These are phyloP conservation scores for Tarsius wallacei DNA, from an alignment of 2,797 vertebrate species.

Conservation along the genomic window DNA sequence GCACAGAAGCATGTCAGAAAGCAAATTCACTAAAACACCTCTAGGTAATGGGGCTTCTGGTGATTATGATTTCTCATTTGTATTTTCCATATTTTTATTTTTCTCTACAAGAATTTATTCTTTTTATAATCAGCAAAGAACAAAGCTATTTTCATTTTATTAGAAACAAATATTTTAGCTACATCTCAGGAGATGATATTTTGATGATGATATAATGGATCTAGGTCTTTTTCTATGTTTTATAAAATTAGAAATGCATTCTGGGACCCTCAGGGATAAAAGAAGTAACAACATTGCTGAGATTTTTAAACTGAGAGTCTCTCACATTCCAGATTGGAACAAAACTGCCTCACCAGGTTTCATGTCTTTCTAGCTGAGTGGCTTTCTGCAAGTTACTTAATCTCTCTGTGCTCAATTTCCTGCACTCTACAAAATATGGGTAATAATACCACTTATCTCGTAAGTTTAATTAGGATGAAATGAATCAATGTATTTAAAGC, in stretches of 20 bases:
- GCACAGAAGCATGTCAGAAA: slow-evolving; percentile 25
- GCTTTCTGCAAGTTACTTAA: slow-evolving; percentile 10
- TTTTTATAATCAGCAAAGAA: slow-evolving; percentile 67
- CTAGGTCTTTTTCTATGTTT: neutral
- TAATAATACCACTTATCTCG: slow-evolving; percentile 26
- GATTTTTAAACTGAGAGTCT: neutral
- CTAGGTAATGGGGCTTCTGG: neutral
- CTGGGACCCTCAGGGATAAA: neutral
- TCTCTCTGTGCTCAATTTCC: slow-evolving; percentile 10
- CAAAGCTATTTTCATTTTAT: slow-evolving; percentile 52
- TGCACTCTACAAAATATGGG: neutral
- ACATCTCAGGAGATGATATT: neutral
- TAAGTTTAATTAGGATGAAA: slow-evolving; percentile 26
- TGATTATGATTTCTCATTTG: slow-evolving; percentile 14
- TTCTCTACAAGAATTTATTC: slow-evolving; percentile 10
- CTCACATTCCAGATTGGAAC: neutral
- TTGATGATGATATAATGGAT: slow-evolving; percentile 58
- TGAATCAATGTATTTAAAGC: slow-evolving; percentile 29
- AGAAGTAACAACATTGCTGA: neutral
- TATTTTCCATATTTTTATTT: slow-evolving; percentile 63
- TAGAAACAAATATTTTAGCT: slow-evolving; percentile 56
- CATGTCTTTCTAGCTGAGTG: neutral
- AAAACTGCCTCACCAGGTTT: neutral
- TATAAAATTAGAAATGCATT: slow-evolving; percentile 50
- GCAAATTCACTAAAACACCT: neutral